phyloP scores from a whole-genome alignment of 2,113 vertebrate genomes.

The Leptobrachium leishanense region DNA sequence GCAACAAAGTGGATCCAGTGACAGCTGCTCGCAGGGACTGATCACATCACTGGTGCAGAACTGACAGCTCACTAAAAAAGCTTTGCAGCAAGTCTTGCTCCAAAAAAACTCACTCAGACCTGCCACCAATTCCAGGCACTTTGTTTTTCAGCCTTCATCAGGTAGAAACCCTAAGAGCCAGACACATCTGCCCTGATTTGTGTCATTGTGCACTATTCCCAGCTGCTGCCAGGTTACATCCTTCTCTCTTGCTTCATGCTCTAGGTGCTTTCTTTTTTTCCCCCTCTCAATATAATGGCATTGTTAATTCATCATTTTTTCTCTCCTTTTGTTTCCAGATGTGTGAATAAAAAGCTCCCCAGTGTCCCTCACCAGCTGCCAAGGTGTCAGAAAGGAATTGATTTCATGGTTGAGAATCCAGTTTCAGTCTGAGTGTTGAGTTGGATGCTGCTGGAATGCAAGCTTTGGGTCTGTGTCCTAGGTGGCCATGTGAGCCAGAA shows the following conservation, averaged over 20 bases:
- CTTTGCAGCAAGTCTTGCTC: background rate
- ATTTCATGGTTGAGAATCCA: background rate
- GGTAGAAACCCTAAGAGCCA: background rate
- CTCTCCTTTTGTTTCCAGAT: too few relatives aligned
- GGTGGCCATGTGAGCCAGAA: background rate
- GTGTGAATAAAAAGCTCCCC: too few relatives aligned
- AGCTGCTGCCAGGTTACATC: background rate
- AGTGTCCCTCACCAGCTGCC: background rate
- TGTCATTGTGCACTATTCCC: background rate
- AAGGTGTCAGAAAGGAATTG: constrained; percentile 1
- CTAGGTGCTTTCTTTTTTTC: background rate
- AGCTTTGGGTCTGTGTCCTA: background rate
- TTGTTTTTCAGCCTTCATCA: background rate
- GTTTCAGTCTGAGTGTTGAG: background rate
- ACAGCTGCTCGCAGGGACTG: background rate
- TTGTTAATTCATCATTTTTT: too few relatives aligned
- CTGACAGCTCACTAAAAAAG: background rate
- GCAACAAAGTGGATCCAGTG: background rate
- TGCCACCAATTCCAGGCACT: background rate
- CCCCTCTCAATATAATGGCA: too few relatives aligned
- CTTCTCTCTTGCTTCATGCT: background rate
- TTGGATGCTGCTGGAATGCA: background rate
- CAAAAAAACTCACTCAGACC: background rate
- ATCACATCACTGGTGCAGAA: constrained; percentile 1
- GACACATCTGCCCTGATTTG: background rate